Evolutionary conservation across 64 coral and sea anemone species (phyloP).

Genomic region (Pachyseris speciosa): DNA sequence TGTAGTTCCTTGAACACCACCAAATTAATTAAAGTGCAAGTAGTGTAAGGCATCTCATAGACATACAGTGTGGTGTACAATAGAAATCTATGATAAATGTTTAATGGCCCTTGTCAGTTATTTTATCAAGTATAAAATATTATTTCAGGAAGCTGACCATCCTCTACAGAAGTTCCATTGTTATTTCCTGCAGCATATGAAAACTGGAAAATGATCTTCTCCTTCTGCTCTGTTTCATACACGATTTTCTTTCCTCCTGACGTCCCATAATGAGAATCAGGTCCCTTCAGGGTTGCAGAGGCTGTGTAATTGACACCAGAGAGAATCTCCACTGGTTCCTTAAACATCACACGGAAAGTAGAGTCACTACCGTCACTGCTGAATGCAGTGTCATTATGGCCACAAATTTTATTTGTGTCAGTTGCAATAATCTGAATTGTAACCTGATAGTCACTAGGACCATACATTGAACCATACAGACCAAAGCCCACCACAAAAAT

Average conservation of each 20-base stretch:
- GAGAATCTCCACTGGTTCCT: slow-evolving; percentile 90
- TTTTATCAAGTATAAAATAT: slow-evolving; percentile 93
- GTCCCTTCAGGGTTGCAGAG: slow-evolving; percentile 85
- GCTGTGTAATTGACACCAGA: slow-evolving; percentile 86
- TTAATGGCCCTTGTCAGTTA: no score
- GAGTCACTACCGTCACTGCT: slow-evolving; percentile 89
- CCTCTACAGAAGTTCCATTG: slow-evolving; percentile 97
- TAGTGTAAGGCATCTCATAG: no score
- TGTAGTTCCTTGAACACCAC: no score
- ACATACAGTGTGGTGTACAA: no score
- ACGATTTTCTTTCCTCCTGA: slow-evolving; percentile 89
- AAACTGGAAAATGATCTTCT: slow-evolving; percentile 96
- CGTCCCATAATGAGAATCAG: slow-evolving; percentile 97
- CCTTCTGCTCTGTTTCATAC: slow-evolving; percentile 80
- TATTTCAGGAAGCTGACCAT: slow-evolving; percentile 98
- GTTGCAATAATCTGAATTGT: slow-evolving; percentile 87
- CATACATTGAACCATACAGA: slow-evolving; percentile 96
- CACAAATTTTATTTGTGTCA: slow-evolving; percentile 87
- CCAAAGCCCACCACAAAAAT: slow-evolving; percentile 99
- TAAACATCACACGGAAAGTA: slow-evolving; percentile 97
- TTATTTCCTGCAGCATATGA: slow-evolving; percentile 97
- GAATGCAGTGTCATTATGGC: slow-evolving; percentile 96
- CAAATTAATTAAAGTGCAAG: no score
- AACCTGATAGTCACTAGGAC: slow-evolving; percentile 94
- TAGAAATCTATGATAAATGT: no score